A percentile compares a stretch with the other conserved stretches of the same genome.
Conservation (phyloP, 1,140 invertebrate species). For the Bombus terrestris region DNA sequence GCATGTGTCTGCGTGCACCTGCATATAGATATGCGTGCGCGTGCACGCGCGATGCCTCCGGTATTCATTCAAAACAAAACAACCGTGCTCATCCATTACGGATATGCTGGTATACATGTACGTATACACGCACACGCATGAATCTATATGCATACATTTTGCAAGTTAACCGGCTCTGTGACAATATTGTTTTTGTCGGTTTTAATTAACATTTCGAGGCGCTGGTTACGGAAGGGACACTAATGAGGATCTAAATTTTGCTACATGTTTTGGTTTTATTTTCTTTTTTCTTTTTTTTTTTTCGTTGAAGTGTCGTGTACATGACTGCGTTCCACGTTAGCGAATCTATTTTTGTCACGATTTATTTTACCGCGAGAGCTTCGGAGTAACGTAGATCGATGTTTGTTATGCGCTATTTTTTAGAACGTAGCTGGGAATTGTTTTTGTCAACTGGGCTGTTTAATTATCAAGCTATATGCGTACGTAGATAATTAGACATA, state of each 20-base stretch:
- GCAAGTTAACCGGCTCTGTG: background rate
- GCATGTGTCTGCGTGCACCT: background rate
- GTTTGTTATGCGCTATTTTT: background rate
- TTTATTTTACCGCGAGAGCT: background rate
- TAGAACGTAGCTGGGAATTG: too few species aligned
- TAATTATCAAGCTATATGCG: background rate
- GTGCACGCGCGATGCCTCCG: constrained; percentile 21
- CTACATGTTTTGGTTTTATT: background rate
- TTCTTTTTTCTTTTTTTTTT: background rate
- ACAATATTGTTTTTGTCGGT: constrained; percentile 37
- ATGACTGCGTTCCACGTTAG: too few species aligned
- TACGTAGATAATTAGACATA: background rate
- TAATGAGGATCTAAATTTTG: constrained; percentile 17
- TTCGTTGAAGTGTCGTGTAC: background rate
- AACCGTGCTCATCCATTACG: constrained; percentile 52
- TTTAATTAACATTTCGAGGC: constrained; percentile 41
- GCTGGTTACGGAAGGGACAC: background rate
- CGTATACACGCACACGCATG: background rate
- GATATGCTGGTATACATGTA: background rate
- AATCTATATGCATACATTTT: background rate
- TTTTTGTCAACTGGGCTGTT: background rate
- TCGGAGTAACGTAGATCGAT: background rate
- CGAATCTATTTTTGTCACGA: background rate
- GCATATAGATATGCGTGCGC: background rate
- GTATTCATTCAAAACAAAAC: constrained; percentile 64